A percentile compares a stretch with the other conserved stretches of the same genome.
Conservation (phyloP, 2,888 invertebrate genomes). For the Parnassius glacialis region DNA sequence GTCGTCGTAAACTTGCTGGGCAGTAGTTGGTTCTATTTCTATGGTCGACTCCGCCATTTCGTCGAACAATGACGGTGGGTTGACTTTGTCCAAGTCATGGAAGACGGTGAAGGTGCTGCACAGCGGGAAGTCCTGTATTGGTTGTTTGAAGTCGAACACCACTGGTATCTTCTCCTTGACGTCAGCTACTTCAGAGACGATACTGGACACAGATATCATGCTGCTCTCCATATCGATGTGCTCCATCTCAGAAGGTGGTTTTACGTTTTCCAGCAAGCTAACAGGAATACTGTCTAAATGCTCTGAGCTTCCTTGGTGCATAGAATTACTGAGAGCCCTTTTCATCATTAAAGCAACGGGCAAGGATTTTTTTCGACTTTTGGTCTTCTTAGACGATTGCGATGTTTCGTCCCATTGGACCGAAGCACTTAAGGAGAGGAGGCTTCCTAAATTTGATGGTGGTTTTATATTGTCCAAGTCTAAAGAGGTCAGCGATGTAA, state of each 20-base stretch:
- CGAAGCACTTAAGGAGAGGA: slow-evolving; percentile 77
- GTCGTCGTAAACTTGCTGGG: slow-evolving; percentile 82
- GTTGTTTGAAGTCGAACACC: slow-evolving; percentile 82
- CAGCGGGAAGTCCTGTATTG: slow-evolving; percentile 72
- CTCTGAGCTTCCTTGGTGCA: slow-evolving; percentile 81
- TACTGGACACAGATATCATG: slow-evolving; percentile 91
- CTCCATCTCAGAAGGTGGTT: slow-evolving; percentile 92
- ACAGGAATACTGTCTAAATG: slow-evolving; percentile 80
- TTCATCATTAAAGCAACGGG: slow-evolving; percentile 86
- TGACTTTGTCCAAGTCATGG: slow-evolving; percentile 85
- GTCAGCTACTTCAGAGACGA: slow-evolving; percentile 89
- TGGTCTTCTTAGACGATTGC: slow-evolving; percentile 55
- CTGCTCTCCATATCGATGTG: slow-evolving; percentile 90
- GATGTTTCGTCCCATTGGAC: slow-evolving; percentile 74
- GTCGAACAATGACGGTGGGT: slow-evolving; percentile 87
- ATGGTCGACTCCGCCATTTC: slow-evolving; percentile 84
- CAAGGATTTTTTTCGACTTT: slow-evolving; percentile 84
- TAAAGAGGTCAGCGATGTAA: slow-evolving; percentile 81
- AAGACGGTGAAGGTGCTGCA: slow-evolving; percentile 66
- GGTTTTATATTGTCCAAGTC: slow-evolving; percentile 89
- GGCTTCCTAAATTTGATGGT: slow-evolving; percentile 88
- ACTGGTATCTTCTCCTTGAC: slow-evolving; percentile 66
- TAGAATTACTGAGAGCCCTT: slow-evolving; percentile 83
- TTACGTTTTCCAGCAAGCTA: slow-evolving; percentile 89
- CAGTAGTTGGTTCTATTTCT: slow-evolving; percentile 71